These are phyloP conservation scores for Cyprinella venusta DNA, from an alignment of 2,797 vertebrate species.

Conservation along the genomic window DNA sequence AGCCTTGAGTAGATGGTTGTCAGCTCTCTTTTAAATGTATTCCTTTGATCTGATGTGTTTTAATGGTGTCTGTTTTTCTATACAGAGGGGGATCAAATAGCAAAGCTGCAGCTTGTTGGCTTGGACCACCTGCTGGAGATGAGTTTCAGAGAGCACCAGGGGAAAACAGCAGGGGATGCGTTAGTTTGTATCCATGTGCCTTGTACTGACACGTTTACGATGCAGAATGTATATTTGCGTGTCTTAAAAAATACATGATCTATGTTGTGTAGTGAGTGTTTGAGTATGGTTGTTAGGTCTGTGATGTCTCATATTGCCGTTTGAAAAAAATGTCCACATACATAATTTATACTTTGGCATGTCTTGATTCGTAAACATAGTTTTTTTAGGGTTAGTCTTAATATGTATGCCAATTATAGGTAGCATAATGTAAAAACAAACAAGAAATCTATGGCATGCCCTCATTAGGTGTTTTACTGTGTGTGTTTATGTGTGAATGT, in stretches of 20 bases:
- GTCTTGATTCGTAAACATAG: background rate
- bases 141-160: constrained; percentile 59
- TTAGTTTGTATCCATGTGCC: constrained; percentile 59
- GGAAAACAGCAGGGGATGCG: constrained; percentile 62
- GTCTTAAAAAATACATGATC: constrained; percentile 9
- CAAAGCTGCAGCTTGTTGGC: constrained; percentile 33
- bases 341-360: background rate
- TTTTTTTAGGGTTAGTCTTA: background rate
- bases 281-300: background rate
- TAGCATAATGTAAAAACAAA: background rate
- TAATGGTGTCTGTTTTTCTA: constrained; percentile 17
- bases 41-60: constrained; percentile 25
- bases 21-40: background rate
- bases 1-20: background rate
- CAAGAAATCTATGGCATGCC: constrained; percentile 33
- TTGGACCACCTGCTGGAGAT: constrained; percentile 73
- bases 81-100: constrained; percentile 29
- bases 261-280: constrained; percentile 42
- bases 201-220: constrained; percentile 45
- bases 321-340: background rate
- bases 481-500: constrained; percentile 49
- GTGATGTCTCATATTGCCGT: too few relatives aligned
- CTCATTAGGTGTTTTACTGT: constrained; percentile 62
- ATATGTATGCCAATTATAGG: background rate
- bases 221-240: constrained; percentile 49